Base-by-base conservation (phyloP, 2,113 vertebrate genomes). In the Gnathonemus echidnorhynchus region DNA sequence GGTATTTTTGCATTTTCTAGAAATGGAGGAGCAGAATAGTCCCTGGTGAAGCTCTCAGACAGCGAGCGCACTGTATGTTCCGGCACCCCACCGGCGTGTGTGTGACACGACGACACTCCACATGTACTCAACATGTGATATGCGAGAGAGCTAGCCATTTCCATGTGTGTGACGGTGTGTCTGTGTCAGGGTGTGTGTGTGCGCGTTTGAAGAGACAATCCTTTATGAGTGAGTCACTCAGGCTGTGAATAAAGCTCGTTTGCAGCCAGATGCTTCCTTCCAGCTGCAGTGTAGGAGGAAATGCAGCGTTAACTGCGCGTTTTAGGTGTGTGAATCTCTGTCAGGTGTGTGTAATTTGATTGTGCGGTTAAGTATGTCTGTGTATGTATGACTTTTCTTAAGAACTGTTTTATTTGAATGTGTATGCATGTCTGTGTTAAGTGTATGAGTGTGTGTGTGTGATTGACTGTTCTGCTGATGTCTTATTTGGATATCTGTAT, bases 191-290 rank as follows among this genome's bases (percentile, higher is more conserved):
- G 49, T 53, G 10, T 80, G 74, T 80, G 74, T 50, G 17, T 50
- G 42, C 21, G 6, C 1, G 58, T 83, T 77, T 77, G 80, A 31
- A 80, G 35, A 62, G 42, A 56, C 50, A n/a, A 46, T 45, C n/a
- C 11, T 89, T n/a, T 13, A 58, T 89, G 39, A 89, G 52, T 85
- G 52, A 89, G 39, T 86, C 80, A 85, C 77, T 83, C 58, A 89
- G 46, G 7, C 88, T 50, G 24, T 89, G 58, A 50, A 89, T 80
- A 83, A 77, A 83, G 88, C 88, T 49, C n/a, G 49, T 17, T 62
- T 31, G 46, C 48, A 17, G 66, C 70, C 45, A 48, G 46, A 31
- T 50, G 66, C 66, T 24, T 52, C 80, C 53, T 56, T 89, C 24
- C 89, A 89, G 49, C 42, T 52, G 10, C 24, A 21, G 9, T 52